Evolutionary conservation across 2,888 invertebrate species (phyloP), one percentile per base, ranked within the genome.

Genomic region (Netelia inedita): DNA sequence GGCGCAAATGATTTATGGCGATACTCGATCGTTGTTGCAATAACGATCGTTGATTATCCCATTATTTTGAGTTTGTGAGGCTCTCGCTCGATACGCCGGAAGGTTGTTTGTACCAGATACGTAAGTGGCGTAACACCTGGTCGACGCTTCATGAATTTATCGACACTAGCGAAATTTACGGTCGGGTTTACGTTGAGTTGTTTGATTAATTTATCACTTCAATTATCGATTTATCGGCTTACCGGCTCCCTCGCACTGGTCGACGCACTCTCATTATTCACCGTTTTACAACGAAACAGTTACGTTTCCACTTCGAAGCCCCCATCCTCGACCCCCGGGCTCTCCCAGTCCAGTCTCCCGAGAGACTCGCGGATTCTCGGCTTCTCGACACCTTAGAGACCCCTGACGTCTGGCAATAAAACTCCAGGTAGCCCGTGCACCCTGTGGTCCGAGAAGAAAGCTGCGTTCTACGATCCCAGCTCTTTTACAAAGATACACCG

Each of bases 401-500:
- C 21, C 6, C 9, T 53, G 57, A 63, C 21, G 23, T n/a, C 59
- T 2, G 57, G 85, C 28, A 75, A 82, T 79, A 85, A 85, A 82
- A 82, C 82, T 35, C 59, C 85, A 66, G 85, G 85, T 75, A 66
- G 79, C 75, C 75, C 57, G 53, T 68, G 72, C 82, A 23, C 79
- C 85, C 85, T 72, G 82, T 65, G 50, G 85, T 50, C 57, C 72
- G 10, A n/a, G 50, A 81, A 82, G 65, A 75, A 79, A 85, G 82
- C 65, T 79, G 11, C 66, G 75, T 66, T 85, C 79, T 74, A 72
- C 79, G 19, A 75, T 85, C 14, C 41, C 11, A 1, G 35, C 43
- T 50, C 59, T 63, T 16, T n/a, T 41, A 57, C 55, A 82, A 57
- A 55, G 43, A 57, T 46, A 72, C 79, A 57, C 55, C 63, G 65